phyloP scores from a whole-genome alignment of 2,113 vertebrate genomes.

The Cavia aperea region DNA sequence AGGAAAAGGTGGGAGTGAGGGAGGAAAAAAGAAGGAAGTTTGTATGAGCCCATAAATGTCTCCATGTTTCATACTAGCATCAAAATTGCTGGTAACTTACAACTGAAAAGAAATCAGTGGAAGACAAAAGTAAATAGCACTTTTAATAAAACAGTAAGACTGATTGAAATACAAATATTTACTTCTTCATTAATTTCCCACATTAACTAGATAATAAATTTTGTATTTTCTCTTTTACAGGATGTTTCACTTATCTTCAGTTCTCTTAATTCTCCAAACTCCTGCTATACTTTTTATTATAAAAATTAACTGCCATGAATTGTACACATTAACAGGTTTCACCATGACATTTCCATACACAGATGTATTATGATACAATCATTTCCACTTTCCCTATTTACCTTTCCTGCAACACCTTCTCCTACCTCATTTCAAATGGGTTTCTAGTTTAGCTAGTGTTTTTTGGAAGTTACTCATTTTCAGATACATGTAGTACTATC shows the following conservation, averaged over 20 bases:
- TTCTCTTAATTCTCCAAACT: background rate
- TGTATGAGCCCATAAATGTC: background rate
- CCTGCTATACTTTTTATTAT: background rate
- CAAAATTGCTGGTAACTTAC: conserved; percentile 14
- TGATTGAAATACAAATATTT: background rate
- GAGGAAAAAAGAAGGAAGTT: background rate
- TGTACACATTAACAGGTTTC: background rate
- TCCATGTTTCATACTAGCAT: background rate
- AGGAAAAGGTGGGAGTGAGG: background rate
- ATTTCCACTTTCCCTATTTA: background rate
- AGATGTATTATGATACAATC: background rate
- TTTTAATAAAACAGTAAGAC: background rate
- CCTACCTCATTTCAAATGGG: background rate
- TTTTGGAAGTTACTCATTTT: background rate
- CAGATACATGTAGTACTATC: background rate
- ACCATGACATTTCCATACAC: background rate
- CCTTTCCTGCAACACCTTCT: background rate
- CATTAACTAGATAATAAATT: background rate
- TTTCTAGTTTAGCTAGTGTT: background rate
- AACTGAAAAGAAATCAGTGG: background rate
- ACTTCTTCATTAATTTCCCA: background rate
- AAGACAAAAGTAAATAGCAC: background rate
- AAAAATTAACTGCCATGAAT: background rate
- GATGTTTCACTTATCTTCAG: background rate
- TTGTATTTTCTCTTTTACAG: background rate